These are phyloP conservation scores for Micromussa lordhowensis DNA, from an alignment of 92 coral and sea anemone species.

Conservation along the genomic window DNA sequence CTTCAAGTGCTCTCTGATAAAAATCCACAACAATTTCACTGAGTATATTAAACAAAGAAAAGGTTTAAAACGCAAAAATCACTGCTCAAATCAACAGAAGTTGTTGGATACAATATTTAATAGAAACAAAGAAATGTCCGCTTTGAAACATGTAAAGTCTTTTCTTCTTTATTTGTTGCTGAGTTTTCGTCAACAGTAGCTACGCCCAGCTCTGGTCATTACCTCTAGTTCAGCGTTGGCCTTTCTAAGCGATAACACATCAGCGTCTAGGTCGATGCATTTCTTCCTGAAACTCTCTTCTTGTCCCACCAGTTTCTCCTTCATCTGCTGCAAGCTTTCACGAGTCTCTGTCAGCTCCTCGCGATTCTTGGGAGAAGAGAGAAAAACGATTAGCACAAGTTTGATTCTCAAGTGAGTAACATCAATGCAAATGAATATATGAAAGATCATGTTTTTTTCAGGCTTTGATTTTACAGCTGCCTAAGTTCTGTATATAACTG, in stretches of 20 bases:
- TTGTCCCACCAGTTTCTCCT: constrained; percentile 87
- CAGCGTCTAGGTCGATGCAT: constrained; percentile 86
- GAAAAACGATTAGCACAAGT: neutral
- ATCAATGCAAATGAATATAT: no score
- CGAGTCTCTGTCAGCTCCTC: constrained; percentile 97
- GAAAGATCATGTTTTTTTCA: no score
- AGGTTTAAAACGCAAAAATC: neutral
- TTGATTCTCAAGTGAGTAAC: neutral
- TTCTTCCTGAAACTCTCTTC: constrained; percentile 88
- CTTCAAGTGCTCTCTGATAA: constrained; percentile 89
- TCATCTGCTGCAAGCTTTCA: constrained; percentile 86
- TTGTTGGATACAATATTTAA: no score
- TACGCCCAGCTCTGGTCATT: neutral
- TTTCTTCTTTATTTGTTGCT: no score
- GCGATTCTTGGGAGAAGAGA: constrained; percentile 58
- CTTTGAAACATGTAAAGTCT: no score
- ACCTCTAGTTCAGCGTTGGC: constrained; percentile 94
- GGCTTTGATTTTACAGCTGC: no score
- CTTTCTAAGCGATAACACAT: constrained; percentile 79
- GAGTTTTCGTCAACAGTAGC: neutral
- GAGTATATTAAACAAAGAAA: neutral
- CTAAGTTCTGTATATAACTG: no score
- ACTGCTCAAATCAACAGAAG: no score
- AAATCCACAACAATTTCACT: neutral
- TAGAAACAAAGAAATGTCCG: no score